Percentiles rank a stretch among this genome's conserved stretches.
Evolutionary conservation across 2,888 invertebrate species (phyloP).

Genomic region (Arge pagana): DNA sequence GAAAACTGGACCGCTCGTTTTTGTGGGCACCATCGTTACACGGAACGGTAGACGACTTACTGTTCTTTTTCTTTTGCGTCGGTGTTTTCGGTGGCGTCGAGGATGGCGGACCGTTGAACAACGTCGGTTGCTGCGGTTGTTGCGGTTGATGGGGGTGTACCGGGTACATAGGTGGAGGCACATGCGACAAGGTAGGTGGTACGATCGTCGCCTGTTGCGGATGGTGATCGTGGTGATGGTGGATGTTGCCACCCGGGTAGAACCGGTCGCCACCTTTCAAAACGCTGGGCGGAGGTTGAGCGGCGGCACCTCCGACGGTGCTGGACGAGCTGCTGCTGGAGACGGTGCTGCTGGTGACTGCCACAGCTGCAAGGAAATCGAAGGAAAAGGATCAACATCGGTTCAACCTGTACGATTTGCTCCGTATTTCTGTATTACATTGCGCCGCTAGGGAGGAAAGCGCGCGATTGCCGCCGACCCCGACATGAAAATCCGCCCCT

Average conservation of each 20-base stretch:
- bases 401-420: too few species aligned
- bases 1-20: too few species aligned
- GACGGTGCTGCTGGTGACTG: slow-evolving; percentile 60
- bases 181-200: slow-evolving; percentile 60
- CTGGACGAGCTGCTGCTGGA: slow-evolving; percentile 54
- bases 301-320: slow-evolving; percentile 47
- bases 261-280: slow-evolving; percentile 56
- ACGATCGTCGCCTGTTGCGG: slow-evolving; percentile 60
- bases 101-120: slow-evolving; percentile 55
- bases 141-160: slow-evolving; percentile 60
- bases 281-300: slow-evolving; percentile 57
- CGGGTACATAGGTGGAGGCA: slow-evolving; percentile 61
- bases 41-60: slow-evolving; percentile 54
- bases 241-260: slow-evolving; percentile 54
- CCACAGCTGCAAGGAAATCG: slow-evolving; percentile 55
- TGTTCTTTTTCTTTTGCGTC: slow-evolving; percentile 69
- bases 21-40: too few species aligned
- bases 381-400: slow-evolving; percentile 6
- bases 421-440: too few species aligned
- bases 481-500: too few species aligned
- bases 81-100: slow-evolving; percentile 64
- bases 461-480: too few species aligned
- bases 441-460: too few species aligned
- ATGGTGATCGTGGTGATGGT: slow-evolving; percentile 53
- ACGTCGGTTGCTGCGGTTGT: slow-evolving; percentile 45